These are phyloP conservation scores for Carposina sasakii DNA, from an alignment of 1,140 invertebrate species.

Conservation along the genomic window DNA sequence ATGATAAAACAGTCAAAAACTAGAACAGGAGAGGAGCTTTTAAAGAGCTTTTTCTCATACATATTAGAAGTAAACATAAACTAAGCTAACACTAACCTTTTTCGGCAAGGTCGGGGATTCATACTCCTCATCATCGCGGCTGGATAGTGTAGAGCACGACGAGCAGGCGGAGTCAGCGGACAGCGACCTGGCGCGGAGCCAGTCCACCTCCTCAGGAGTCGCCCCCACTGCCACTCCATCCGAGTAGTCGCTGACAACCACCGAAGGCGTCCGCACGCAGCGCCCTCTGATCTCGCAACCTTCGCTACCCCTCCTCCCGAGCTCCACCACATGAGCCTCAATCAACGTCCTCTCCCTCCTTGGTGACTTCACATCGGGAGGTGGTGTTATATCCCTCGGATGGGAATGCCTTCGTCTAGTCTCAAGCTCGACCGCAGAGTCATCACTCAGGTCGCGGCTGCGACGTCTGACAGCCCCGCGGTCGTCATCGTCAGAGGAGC, in stretches of 20 bases:
- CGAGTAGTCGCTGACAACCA: slow-evolving; percentile 88
- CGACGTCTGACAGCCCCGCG: slow-evolving; percentile 55
- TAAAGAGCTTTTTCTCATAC: background rate
- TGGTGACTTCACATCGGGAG: slow-evolving; percentile 48
- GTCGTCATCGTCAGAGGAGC: slow-evolving; percentile 62
- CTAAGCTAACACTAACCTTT: slow-evolving; percentile 46
- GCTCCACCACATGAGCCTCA: slow-evolving; percentile 62
- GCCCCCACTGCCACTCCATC: slow-evolving; percentile 80
- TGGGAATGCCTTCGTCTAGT: slow-evolving; percentile 52
- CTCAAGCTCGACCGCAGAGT: slow-evolving; percentile 66
- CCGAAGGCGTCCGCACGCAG: slow-evolving; percentile 84
- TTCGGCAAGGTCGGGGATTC: slow-evolving; percentile 57
- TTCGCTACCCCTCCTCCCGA: slow-evolving; percentile 57
- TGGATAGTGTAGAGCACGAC: slow-evolving; percentile 79
- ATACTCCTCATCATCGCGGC: slow-evolving; percentile 77
- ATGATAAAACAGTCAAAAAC: too few species aligned
- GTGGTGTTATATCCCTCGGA: slow-evolving; percentile 52
- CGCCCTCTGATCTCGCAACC: slow-evolving; percentile 66
- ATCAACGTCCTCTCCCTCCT: slow-evolving; percentile 58
- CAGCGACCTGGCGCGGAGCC: slow-evolving; percentile 72
- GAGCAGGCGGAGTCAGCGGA: slow-evolving; percentile 77
- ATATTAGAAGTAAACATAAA: background rate
- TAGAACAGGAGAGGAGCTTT: too few species aligned
- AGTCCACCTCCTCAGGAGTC: slow-evolving; percentile 78
- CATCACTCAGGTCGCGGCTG: slow-evolving; percentile 59